Base-by-base conservation (phyloP, 2,888 invertebrate genomes). In the Amorpha juglandis region DNA sequence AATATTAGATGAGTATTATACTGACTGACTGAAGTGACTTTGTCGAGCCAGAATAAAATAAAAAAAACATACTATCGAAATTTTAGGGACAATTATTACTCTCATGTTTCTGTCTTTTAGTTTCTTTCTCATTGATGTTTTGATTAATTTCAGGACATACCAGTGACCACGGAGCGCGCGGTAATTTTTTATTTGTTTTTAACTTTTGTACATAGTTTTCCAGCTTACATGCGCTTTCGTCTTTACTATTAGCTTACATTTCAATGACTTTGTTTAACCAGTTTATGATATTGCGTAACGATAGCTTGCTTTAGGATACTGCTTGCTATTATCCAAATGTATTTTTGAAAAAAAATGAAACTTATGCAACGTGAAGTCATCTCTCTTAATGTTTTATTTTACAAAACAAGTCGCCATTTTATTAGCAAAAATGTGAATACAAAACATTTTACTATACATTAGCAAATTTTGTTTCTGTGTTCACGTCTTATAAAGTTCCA, bases 71-170 rank as follows among this genome's bases (percentile, higher is more conserved):
- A 27, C 27, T 27, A 3, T 27, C 27, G 9, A 38, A 38, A 16
- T 21, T 51, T 51, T 16, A 50, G 7, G 19, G 9, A 9, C 0
- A 16, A 50, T 9, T 50, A 16, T 19, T 1, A 6, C 7, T 50
- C 1, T 50, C 16, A 4, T 1, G 38, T 9, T 4, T 19, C 21
- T 12, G 19, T 19, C 7, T 19, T 19, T 11, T 58, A 12, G 42
- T 19, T 58, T 19, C 9, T 19, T 42, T 16, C 7, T 38, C 38
- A 58, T 19, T 58, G 58, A 58, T 6, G 35, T 58, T 58, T 42
- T 58, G 42, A 38, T 38, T 58, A 42, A 58, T 58, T 58, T 58
- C 58, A 58, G 58, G 58, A 58, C 8, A 58, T 58, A 58, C 58
- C 58, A 58, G 58, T 42, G 38, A 58, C 58, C 19, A 58, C 58